A percentile compares a stretch with the other conserved stretches of the same genome.
Conservation (phyloP, 2,113 vertebrate species). For the Gopherus flavomarginatus region DNA sequence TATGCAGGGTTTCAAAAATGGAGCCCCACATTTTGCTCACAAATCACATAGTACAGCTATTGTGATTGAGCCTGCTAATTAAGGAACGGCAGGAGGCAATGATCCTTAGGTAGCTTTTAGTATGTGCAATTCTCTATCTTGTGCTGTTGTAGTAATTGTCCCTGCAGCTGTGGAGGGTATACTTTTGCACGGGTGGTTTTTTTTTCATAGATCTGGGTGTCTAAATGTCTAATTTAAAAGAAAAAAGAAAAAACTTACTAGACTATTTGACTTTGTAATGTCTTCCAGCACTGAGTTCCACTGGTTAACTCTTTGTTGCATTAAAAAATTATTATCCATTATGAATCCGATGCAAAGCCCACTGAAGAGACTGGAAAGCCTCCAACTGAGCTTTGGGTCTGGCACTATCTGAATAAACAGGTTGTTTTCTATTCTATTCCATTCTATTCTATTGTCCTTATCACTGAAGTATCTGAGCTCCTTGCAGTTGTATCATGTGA, state of each 20-base stretch:
- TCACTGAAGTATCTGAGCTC: not conserved
- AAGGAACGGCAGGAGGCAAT: not conserved
- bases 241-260: not conserved
- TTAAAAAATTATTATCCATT: fast-evolving
- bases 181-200: not conserved
- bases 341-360: not conserved
- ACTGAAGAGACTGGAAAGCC: not conserved
- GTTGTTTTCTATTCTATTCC: not conserved
- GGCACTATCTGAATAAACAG: not conserved
- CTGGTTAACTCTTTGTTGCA: not conserved
- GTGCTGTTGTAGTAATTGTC: not conserved
- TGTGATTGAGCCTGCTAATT: fast-evolving
- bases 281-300: fast-evolving
- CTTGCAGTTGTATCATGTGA: not conserved
- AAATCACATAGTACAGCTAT: fast-evolving
- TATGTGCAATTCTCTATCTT: not conserved
- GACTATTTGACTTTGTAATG: not conserved
- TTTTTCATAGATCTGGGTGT: not conserved
- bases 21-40: fast-evolving
- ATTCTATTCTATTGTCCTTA: not conserved
- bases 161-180: not conserved
- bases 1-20: fast-evolving
- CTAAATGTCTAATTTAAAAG: not conserved
- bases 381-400: fast-evolving
- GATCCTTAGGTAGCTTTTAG: not conserved